Evolutionary conservation across 2,113 vertebrate species (phyloP).

Genomic region (Okapia johnstoni): DNA sequence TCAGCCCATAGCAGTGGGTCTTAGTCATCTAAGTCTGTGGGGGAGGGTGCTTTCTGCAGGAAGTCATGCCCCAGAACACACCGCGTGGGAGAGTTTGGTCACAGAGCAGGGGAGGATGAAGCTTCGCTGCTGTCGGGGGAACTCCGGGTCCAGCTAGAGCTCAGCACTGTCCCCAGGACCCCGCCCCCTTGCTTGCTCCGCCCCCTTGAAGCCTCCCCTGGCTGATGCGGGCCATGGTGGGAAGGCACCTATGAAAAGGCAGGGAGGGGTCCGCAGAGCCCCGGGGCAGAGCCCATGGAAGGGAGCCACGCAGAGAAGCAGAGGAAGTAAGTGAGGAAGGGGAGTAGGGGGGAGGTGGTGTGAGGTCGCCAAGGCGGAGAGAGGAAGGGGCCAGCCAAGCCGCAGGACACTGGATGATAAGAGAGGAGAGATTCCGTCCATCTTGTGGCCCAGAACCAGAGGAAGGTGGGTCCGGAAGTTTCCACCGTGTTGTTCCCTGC

Average conservation of each 20-base stretch:
- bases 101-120: neutral
- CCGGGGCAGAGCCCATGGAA: neutral
- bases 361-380: neutral
- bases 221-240: neutral
- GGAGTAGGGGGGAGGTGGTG: neutral
- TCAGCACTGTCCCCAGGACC: neutral
- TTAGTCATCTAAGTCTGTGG: neutral
- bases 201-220: fast-evolving
- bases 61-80: neutral
- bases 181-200: too few species aligned
- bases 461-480: neutral
- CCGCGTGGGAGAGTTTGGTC: neutral
- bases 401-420: neutral
- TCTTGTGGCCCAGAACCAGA: neutral
- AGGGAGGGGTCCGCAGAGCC: neutral
- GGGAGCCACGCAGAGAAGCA: neutral
- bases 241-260: neutral
- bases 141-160: neutral
- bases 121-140: neutral
- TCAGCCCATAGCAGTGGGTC: neutral
- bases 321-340: neutral
- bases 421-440: too few species aligned
- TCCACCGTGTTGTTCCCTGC: neutral
- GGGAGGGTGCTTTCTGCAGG: neutral
- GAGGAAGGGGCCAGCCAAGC: too few species aligned